Base-by-base conservation (phyloP, 2,888 invertebrate genomes). In the Melinaea marsaeus region DNA sequence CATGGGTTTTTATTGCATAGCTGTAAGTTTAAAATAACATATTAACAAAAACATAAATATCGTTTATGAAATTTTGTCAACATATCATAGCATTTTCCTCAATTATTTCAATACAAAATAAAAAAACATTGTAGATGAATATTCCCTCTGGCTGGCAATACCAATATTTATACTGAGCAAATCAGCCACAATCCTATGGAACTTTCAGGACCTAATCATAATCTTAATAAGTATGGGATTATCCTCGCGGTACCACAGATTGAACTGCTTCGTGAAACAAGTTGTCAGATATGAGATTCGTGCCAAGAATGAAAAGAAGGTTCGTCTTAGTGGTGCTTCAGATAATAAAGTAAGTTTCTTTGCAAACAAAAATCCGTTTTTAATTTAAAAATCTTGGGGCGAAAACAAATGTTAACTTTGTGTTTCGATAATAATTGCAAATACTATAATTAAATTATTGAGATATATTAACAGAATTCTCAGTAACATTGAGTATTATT, bases 171-270 rank as follows among this genome's bases (percentile, higher is more conserved):
- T 94, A 69, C 72, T 94, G 3, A 88, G 88, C 68, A 89, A 88
- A 66, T 73, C 93, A 4, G 92, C 93, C 2, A 95, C 95, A 0
- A 93, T 94, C 60, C 86, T 93, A 0, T 95, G 95, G 95, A 95
- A 94, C 75, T 95, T 93, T 65, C 94, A 94, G 80, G 95, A 95
- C 75, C 80, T 95, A 58, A 93, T 95, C 71, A 93, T 95, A 33
- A 95, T 95, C 75, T 77, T 95, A n/a, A 87, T 95, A 22, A 94
- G 95, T 79, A 91, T 94, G 76, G 94, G 94, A 0, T 78, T 95
- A 58, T 84, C 94, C 0, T 92, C 93, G 4, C 91, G 93, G 59
- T 95, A 95, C 72, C 88, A 91, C 48, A 93, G 93, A 74, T 79
- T 94, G 5, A 94, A 95, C 67, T 58, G 69, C 13, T 85, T 78